Conservation (phyloP, 2,113 vertebrate species). For the Picathartes gymnocephalus region DNA sequence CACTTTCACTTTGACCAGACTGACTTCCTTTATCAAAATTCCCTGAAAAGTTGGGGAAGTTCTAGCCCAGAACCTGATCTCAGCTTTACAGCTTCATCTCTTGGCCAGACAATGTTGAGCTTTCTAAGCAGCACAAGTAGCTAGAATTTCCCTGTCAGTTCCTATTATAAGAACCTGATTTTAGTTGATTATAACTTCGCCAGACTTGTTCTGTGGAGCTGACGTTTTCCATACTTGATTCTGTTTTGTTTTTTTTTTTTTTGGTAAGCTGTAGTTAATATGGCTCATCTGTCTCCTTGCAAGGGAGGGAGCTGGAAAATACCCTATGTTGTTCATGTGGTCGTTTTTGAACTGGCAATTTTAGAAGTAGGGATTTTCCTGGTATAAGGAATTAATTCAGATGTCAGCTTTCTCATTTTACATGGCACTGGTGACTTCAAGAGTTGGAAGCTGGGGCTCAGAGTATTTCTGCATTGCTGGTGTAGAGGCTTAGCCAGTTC, state of each 20-base stretch:
- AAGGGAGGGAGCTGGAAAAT: conserved; percentile 17
- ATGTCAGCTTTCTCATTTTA: background rate
- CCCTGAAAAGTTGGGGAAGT: background rate
- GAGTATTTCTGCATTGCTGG: background rate
- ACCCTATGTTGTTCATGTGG: background rate
- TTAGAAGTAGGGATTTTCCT: background rate
- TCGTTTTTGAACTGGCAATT: background rate
- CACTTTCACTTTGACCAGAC: background rate
- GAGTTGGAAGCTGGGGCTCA: background rate
- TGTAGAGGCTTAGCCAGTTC: background rate
- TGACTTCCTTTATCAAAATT: background rate
- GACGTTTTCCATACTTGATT: conserved; percentile 13
- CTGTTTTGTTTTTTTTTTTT: background rate
- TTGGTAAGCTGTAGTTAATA: background rate
- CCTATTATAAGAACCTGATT: conserved; percentile 34
- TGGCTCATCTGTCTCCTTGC: background rate
- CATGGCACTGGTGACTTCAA: background rate
- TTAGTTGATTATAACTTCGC: conserved; percentile 33
- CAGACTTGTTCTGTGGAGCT: conserved; percentile 19
- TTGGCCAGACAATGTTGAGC: background rate
- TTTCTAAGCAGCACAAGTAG: conserved; percentile 35
- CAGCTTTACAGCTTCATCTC: background rate
- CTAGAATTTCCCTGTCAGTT: conserved; percentile 51
- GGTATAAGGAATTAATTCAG: background rate
- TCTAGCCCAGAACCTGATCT: background rate